Conservation (phyloP, 2,888 invertebrate genomes). For the Leptogaster cylindrica region DNA sequence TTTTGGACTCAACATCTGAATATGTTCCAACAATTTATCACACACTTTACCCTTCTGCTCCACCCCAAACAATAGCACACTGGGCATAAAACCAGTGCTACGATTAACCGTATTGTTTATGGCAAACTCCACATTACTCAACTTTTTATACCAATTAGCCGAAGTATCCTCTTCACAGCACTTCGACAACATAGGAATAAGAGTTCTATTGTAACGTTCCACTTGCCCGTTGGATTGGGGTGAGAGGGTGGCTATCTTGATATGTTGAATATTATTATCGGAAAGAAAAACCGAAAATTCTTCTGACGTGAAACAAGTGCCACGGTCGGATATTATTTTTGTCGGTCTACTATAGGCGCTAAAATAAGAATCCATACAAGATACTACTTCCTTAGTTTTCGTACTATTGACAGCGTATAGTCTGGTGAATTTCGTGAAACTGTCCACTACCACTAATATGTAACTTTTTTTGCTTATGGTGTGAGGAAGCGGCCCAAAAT, state of each 20-base stretch:
- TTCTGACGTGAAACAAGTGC: constrained; percentile 8
- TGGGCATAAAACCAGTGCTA: neutral
- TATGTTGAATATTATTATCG: constrained; percentile 47
- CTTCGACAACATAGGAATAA: constrained; percentile 20
- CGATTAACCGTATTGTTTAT: neutral
- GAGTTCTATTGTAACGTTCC: constrained; percentile 8
- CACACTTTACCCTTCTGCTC: constrained; percentile 49
- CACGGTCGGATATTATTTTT: constrained; percentile 22
- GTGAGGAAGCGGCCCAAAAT: constrained; percentile 33
- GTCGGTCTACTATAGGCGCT: constrained; percentile 6
- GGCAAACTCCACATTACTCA: neutral
- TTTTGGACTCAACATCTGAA: too few relatives aligned
- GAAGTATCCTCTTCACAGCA: neutral
- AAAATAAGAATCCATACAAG: constrained; percentile 15
- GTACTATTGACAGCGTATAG: constrained; percentile 8
- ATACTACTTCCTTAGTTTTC: constrained; percentile 44
- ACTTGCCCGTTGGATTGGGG: constrained; percentile 53
- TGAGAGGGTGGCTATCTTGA: constrained; percentile 50
- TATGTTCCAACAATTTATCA: constrained; percentile 43
- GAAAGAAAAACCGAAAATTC: constrained; percentile 44
- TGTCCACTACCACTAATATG: neutral
- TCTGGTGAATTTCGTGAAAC: neutral
- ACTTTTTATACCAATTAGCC: neutral
- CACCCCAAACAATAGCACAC: constrained; percentile 49
- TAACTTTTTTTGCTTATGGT: neutral